These are phyloP conservation scores for Castor canadensis DNA, from an alignment of 2,113 vertebrate species.

Conservation along the genomic window DNA sequence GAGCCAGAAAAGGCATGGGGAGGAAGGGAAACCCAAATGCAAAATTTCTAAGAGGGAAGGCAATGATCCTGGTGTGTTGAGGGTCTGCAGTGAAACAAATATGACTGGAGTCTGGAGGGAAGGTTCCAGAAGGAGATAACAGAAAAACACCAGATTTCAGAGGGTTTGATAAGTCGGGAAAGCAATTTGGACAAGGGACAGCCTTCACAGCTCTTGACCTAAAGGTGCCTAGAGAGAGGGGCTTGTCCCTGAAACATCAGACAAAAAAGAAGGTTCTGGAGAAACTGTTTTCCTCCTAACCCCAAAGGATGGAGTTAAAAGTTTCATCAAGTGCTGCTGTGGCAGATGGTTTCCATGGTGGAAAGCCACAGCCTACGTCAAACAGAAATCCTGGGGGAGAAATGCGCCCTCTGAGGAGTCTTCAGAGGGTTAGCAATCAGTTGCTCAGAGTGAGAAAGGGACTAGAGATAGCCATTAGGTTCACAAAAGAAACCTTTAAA, in stretches of 20 bases:
- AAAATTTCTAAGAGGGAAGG: background rate
- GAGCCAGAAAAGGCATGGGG: background rate
- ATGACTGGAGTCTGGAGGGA: background rate
- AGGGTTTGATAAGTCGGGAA: background rate
- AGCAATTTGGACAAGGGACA: background rate
- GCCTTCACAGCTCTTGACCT: no score
- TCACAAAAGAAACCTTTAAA: conserved; percentile 49
- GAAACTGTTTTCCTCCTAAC: background rate
- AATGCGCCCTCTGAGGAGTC: background rate
- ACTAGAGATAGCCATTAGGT: background rate
- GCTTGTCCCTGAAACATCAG: background rate
- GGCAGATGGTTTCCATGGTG: background rate
- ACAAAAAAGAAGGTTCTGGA: background rate
- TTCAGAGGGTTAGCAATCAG: background rate
- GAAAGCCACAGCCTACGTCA: background rate
- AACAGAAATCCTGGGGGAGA: background rate
- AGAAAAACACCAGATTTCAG: background rate
- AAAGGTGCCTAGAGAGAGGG: background rate
- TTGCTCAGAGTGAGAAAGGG: background rate
- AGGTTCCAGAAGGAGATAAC: background rate
- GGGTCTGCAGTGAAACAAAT: background rate
- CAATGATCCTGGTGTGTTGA: accelerated
- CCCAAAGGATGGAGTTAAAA: background rate
- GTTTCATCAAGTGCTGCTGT: background rate
- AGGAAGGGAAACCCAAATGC: background rate